These are phyloP conservation scores for Charina bottae DNA, from an alignment of 2,113 vertebrate species.

Conservation along the genomic window DNA sequence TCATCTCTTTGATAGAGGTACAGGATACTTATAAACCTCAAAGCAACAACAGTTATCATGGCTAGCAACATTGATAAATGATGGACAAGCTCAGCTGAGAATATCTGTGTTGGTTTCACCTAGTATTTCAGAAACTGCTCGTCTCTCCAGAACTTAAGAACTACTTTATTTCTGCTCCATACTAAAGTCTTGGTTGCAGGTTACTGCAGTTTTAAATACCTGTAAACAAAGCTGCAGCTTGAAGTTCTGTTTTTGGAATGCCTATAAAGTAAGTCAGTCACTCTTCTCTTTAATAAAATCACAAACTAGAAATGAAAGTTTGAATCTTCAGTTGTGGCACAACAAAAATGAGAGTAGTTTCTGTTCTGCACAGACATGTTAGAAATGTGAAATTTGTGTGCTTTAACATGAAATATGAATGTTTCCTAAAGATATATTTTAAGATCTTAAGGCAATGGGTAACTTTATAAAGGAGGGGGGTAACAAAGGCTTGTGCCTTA, in stretches of 20 bases:
- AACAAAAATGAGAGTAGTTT: slow-evolving; percentile 1
- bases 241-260: not conserved
- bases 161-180: not conserved
- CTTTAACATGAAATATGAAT: slow-evolving; percentile 1
- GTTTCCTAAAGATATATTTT: not conserved
- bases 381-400: not conserved
- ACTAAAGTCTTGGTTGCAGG: not conserved
- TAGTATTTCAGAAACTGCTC: not conserved
- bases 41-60: not conserved
- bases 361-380: slow-evolving; percentile 23
- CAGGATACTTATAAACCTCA: not conserved
- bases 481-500: not conserved
- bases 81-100: not conserved
- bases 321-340: not conserved
- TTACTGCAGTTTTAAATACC: slow-evolving; percentile 6
- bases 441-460: not conserved
- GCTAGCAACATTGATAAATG: not conserved
- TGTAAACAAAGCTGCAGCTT: slow-evolving; percentile 33
- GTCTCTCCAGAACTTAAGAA: not conserved
- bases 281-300: not conserved
- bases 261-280: not conserved
- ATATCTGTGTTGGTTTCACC: not conserved
- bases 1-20: not conserved
- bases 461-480: not conserved
- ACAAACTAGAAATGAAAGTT: not conserved